These are phyloP conservation scores for Tricholaema leucomelas DNA, from an alignment of 2,113 vertebrate genomes.

Conservation along the genomic window DNA sequence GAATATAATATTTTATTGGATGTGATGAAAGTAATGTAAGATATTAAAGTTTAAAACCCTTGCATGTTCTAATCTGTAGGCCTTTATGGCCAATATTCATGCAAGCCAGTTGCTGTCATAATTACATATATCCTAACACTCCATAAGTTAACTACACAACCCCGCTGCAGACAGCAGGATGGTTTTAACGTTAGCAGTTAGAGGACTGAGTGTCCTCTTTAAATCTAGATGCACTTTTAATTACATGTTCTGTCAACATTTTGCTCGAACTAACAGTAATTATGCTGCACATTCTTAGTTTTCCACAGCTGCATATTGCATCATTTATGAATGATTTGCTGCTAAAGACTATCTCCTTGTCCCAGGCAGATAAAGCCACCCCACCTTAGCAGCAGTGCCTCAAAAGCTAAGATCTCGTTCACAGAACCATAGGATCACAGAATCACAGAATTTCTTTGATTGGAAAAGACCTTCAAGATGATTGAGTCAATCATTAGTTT, in stretches of 20 bases:
- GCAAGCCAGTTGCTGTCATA: not conserved
- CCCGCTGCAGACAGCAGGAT: not conserved
- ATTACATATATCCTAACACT: not conserved
- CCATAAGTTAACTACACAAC: not conserved
- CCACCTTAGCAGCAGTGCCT: not conserved
- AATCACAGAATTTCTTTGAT: no score
- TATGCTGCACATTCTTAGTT: not conserved
- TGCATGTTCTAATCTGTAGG: not conserved
- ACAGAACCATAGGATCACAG: no score
- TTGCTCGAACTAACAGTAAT: not conserved
- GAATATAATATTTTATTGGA: not conserved
- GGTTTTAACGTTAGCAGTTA: not conserved
- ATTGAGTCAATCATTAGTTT: no score
- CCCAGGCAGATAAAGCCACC: not conserved
- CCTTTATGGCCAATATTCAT: not conserved
- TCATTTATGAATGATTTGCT: not conserved
- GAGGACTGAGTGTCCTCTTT: not conserved
- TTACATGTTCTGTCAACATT: not conserved
- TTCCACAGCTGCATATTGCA: not conserved
- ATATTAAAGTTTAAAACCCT: slow-evolving; percentile 10
- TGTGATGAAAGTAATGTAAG: not conserved
- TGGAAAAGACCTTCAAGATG: no score
- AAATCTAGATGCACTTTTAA: not conserved
- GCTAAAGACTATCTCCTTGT: not conserved
- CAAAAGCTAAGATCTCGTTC: not conserved